phyloP scores from a whole-genome alignment of 2,113 vertebrate species.

The Notothenia rossii region DNA sequence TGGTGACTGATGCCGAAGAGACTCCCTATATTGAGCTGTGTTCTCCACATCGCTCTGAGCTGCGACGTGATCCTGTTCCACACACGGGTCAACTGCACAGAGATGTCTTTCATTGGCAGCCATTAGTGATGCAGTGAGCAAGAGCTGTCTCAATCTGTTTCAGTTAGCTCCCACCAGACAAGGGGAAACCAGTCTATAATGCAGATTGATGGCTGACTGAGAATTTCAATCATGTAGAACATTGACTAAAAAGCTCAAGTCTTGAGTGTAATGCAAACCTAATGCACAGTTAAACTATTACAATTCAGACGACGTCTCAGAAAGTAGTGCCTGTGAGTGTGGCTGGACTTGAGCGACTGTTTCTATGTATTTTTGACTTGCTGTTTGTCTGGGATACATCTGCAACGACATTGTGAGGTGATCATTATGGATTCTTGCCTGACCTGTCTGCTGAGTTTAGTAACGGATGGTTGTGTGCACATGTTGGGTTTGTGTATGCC shows the following conservation, averaged over 20 bases:
- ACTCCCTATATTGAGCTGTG: constrained; percentile 77
- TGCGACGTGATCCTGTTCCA: constrained; percentile 76
- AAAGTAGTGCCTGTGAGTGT: constrained; percentile 36
- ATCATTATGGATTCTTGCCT: constrained; percentile 44
- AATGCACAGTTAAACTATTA: constrained; percentile 34
- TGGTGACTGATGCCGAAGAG: constrained; percentile 79
- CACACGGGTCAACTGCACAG: constrained; percentile 81
- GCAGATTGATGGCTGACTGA: constrained; percentile 82
- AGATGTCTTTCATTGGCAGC: constrained; percentile 82
- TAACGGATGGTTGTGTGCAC: constrained; percentile 40
- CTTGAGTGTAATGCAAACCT: constrained; percentile 68
- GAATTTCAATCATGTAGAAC: constrained; percentile 80
- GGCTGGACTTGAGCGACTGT: constrained; percentile 36
- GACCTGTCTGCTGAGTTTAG: constrained; percentile 47
- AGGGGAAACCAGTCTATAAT: constrained; percentile 83
- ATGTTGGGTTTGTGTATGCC: constrained; percentile 5
- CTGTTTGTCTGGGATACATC: constrained; percentile 23
- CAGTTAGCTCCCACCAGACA: constrained; percentile 82
- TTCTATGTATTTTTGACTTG: constrained; percentile 42
- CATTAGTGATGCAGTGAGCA: constrained; percentile 83
- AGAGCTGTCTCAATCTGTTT: constrained; percentile 85
- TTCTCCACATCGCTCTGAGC: constrained; percentile 72
- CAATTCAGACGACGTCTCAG: constrained; percentile 30
- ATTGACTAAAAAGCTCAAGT: constrained; percentile 74
- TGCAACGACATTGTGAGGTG: constrained; percentile 25